A percentile compares a stretch with the other conserved stretches of the same genome.
Conservation (phyloP, 2,888 invertebrate genomes). For the Caenorhabditis doughertyi region DNA sequence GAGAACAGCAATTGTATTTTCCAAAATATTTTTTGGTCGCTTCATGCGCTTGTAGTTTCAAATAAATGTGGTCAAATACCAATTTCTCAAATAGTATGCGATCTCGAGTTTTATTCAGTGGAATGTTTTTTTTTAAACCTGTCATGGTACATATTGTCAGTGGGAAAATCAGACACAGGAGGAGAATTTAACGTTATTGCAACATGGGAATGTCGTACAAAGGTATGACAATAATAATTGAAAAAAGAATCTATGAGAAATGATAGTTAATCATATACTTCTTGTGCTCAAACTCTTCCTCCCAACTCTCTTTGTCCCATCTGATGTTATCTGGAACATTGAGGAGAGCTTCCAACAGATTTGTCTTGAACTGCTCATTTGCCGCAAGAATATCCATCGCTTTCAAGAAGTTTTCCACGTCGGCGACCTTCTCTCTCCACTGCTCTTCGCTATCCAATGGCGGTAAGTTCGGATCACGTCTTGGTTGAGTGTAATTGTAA, state of each 20-base stretch:
- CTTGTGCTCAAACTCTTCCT: slow-evolving; percentile 3
- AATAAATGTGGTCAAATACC: too few species aligned
- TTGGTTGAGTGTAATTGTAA: neutral
- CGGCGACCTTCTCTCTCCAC: neutral
- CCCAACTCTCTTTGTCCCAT: neutral
- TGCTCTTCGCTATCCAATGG: neutral
- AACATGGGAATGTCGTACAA: too few species aligned
- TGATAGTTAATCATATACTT: slow-evolving; percentile 12
- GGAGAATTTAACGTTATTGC: too few species aligned
- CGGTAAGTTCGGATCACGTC: neutral
- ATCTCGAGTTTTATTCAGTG: too few species aligned
- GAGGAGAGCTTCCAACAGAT: neutral
- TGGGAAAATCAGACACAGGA: too few species aligned
- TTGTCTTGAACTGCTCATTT: neutral
- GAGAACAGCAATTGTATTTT: too few species aligned
- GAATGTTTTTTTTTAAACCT: too few species aligned
- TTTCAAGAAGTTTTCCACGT: neutral
- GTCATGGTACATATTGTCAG: too few species aligned
- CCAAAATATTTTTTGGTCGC: too few species aligned
- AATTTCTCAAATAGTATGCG: too few species aligned
- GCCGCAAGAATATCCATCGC: neutral
- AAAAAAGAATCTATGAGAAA: neutral
- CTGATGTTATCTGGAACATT: neutral
- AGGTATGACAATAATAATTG: too few species aligned
- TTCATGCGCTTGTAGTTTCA: too few species aligned